A percentile compares a stretch with the other conserved stretches of the same genome.
Conservation (phyloP, 1,140 invertebrate genomes). For the Carposina sasakii region DNA sequence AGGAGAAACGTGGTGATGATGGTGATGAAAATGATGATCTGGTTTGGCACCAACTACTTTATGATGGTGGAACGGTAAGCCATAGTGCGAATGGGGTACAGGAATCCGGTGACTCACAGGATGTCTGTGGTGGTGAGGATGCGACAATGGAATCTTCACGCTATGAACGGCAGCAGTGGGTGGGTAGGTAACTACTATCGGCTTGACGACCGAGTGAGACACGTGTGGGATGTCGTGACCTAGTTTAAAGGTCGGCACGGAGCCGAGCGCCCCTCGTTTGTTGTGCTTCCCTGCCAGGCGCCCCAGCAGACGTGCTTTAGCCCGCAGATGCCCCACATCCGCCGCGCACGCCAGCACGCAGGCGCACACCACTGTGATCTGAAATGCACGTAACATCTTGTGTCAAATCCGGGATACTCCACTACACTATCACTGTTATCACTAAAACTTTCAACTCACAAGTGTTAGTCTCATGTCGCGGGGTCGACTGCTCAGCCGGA, state of each 20-base stretch:
- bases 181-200: constrained; percentile 63
- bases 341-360: constrained; percentile 36
- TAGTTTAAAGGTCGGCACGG: constrained; percentile 59
- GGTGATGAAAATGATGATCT: constrained; percentile 57
- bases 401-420: background rate
- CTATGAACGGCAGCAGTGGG: constrained; percentile 57
- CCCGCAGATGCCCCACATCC: constrained; percentile 46
- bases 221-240: constrained; percentile 64
- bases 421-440: constrained; percentile 7
- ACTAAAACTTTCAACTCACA: constrained; percentile 43
- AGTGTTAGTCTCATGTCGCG: constrained; percentile 40
- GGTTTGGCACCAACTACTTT: constrained; percentile 46
- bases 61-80: constrained; percentile 49
- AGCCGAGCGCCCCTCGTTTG: constrained; percentile 58
- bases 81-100: constrained; percentile 53
- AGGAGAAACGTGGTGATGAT: constrained; percentile 55
- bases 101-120: constrained; percentile 43
- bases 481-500: constrained; percentile 47
- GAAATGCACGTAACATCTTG: constrained; percentile 41
- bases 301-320: constrained; percentile 42
- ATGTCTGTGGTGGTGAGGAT: constrained; percentile 40
- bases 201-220: constrained; percentile 64
- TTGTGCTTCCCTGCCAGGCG: constrained; percentile 42
- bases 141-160: constrained; percentile 58
- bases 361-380: constrained; percentile 51